phyloP scores from a whole-genome alignment of 2,113 vertebrate genomes.

The Pomatostomus ruficeps region DNA sequence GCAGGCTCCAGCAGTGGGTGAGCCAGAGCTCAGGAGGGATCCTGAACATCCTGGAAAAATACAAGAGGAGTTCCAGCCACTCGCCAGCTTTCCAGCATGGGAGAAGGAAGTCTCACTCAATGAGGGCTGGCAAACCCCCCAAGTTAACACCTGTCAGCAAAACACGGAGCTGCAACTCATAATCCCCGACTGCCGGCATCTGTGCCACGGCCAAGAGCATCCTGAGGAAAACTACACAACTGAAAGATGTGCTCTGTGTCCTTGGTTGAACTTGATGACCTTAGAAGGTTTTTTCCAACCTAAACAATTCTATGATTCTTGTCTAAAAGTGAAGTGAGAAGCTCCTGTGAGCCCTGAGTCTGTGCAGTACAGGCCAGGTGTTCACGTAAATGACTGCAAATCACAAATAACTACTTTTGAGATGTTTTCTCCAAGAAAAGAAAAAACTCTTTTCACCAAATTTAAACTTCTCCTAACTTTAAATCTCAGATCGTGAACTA shows the following conservation, averaged over 20 bases:
- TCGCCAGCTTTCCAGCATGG: background rate
- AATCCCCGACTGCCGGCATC: background rate
- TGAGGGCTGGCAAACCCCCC: background rate
- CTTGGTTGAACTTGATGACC: background rate
- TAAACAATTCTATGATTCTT: background rate
- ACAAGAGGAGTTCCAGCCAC: background rate
- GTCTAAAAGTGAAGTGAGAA: background rate
- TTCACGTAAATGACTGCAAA: background rate
- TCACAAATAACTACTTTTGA: background rate
- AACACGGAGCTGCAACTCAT: background rate
- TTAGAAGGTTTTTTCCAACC: background rate
- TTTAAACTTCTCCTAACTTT: background rate
- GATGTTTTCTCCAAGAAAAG: background rate
- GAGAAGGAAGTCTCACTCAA: background rate
- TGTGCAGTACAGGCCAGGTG: rapidly evolving
- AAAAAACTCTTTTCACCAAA: background rate
- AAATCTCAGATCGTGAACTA: background rate
- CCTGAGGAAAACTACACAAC: background rate
- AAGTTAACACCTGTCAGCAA: background rate
- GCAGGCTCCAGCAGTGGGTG: background rate
- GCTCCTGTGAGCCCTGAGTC: background rate
- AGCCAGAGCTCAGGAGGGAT: background rate
- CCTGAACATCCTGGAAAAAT: background rate
- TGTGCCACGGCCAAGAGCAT: background rate
- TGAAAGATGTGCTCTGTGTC: background rate